Evolutionary conservation across 2,797 vertebrate species (phyloP), one percentile per base, ranked within the genome.

Genomic region (Cygnus olor): DNA sequence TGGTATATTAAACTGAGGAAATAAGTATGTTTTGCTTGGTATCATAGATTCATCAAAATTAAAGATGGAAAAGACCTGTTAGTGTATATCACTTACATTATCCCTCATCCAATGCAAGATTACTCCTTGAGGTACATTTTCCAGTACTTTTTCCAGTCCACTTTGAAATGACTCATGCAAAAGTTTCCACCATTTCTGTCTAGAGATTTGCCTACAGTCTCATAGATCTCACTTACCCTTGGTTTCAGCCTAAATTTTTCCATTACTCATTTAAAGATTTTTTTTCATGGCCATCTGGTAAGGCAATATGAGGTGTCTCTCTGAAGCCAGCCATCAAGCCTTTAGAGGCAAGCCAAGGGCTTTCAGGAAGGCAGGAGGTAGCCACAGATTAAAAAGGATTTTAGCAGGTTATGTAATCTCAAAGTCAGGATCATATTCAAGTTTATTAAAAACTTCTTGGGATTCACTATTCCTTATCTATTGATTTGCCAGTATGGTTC

Each of bases 91-190:
- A 66, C 51, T 91, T 93, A 42, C 51, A 89, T 95, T 89, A 84
- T 89, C 51, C 87, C 54, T 92, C 92, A 76, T 92, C 70, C 66
- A 69, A 32, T 70, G 63, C 42, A 91, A 56, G 58, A 93, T 93
- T 92, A 80, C 32, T 95, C 92, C 79, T 92, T 56, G 27, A 66
- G 56, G 85, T 85, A 71, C 70, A 80, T 91, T 95, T 96, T 86
- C 87, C 77, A 81, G 45, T 64, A 88, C 42, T 89, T 89, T 93
- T 95, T 92, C 72, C 58, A 69, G 54, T 86, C 70, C 34, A 86
- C 49, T 92, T 96, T 93, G 81, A 92, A 93, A 91, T 92, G 89
- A 95, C 81, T 94, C 93, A 92, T 86, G 58, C 89, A 96, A 96
- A 42, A 92, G 76, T 94, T 96, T 96, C 87, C 85, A 92, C 81